These are phyloP conservation scores for Latrodectus geometricus DNA, from an alignment of 1,140 invertebrate species.

Conservation along the genomic window DNA sequence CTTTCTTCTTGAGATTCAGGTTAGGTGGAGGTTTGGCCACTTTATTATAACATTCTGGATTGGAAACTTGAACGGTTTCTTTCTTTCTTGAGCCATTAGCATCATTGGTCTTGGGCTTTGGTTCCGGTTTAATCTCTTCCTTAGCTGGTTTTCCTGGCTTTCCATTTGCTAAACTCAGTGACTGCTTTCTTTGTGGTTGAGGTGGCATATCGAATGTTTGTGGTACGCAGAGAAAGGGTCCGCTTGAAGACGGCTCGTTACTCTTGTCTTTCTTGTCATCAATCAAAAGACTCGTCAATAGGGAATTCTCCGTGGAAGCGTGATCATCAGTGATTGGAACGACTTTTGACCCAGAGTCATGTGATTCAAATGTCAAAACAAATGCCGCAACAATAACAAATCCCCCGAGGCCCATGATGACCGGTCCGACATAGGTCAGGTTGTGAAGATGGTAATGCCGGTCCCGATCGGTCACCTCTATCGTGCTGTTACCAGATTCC, in stretches of 20 bases:
- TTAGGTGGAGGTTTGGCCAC: slow-evolving; percentile 32
- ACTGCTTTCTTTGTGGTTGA: slow-evolving; percentile 12
- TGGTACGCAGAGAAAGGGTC: slow-evolving; percentile 42
- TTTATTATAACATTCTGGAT: background rate
- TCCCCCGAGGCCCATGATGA: slow-evolving; percentile 93
- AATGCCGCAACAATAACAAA: slow-evolving; percentile 92
- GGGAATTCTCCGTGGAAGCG: slow-evolving; percentile 11
- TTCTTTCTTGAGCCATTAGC: slow-evolving; percentile 16
- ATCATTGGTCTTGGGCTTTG: slow-evolving; percentile 12
- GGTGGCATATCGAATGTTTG: slow-evolving; percentile 26
- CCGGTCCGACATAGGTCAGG: slow-evolving; percentile 89
- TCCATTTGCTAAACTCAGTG: slow-evolving; percentile 28
- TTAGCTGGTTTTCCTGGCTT: slow-evolving; percentile 12
- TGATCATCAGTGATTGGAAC: slow-evolving; percentile 48
- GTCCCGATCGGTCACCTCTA: slow-evolving; percentile 69
- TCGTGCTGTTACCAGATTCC: slow-evolving; percentile 83
- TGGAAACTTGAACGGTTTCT: background rate
- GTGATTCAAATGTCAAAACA: slow-evolving; percentile 91
- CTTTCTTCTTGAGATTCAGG: slow-evolving; percentile 14
- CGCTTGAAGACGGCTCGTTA: slow-evolving; percentile 19
- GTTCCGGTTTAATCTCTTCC: background rate
- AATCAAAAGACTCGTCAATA: slow-evolving; percentile 27
- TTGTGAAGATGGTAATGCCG: slow-evolving; percentile 81
- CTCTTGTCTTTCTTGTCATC: slow-evolving; percentile 36
- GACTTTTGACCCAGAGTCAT: slow-evolving; percentile 61